Evolutionary conservation across 2,797 vertebrate genomes (phyloP).

Genomic region (Varecia variegata): DNA sequence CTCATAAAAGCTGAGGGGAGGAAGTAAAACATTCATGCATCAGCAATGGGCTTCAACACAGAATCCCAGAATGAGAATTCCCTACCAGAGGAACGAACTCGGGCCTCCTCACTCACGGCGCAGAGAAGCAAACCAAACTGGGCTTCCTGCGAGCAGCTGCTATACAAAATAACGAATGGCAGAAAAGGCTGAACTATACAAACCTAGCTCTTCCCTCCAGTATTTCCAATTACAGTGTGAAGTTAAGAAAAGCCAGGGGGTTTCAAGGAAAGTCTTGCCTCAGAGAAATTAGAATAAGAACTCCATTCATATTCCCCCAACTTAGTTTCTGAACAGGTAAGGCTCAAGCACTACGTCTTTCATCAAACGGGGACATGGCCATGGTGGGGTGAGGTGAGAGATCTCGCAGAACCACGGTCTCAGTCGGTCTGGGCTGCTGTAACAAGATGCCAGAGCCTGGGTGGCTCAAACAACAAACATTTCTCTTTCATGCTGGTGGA

Average conservation of each 20-base stretch:
- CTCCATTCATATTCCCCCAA: background rate
- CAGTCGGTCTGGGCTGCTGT: accelerated
- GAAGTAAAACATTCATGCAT: accelerated
- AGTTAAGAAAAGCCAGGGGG: background rate
- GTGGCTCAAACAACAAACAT: background rate
- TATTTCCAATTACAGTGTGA: background rate
- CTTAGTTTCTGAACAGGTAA: background rate
- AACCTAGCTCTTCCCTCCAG: no score
- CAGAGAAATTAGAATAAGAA: background rate
- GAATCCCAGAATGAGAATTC: background rate
- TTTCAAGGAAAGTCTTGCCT: background rate
- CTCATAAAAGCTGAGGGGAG: background rate
- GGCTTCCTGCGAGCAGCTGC: background rate
- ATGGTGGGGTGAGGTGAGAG: accelerated
- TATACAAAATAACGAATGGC: background rate
- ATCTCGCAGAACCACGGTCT: accelerated
- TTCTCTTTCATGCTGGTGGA: background rate
- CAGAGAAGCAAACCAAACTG: background rate
- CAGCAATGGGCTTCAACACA: background rate
- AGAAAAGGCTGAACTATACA: no score
- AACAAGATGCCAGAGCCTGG: accelerated
- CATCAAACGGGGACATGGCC: no score
- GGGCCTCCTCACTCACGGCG: background rate
- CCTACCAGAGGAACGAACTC: background rate
- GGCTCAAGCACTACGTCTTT: no score